Percentiles rank a stretch among this genome's conserved stretches.
These are phyloP conservation scores for Lutjanus campechanus DNA, from an alignment of 2,797 vertebrate genomes.

Conservation along the genomic window DNA sequence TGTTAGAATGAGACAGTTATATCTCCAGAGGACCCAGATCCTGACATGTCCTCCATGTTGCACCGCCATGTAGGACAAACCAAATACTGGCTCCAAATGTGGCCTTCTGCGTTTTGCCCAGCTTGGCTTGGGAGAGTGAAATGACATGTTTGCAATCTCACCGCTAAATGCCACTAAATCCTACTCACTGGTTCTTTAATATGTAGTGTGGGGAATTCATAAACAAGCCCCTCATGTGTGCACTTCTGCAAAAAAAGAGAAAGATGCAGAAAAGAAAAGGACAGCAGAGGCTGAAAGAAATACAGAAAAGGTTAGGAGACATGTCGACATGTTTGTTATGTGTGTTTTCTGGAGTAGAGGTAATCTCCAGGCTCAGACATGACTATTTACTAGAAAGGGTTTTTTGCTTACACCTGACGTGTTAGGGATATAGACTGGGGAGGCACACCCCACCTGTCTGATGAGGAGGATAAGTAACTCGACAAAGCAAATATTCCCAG, in stretches of 20 bases:
- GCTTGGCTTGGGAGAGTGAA: no score
- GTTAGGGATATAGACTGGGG: constrained; percentile 22
- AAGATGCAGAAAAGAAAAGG: neutral
- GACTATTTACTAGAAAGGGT: constrained; percentile 63
- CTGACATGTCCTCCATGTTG: no score
- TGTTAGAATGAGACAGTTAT: no score
- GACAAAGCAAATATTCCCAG: constrained; percentile 22
- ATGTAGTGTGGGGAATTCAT: constrained; percentile 15
- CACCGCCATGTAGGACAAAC: no score
- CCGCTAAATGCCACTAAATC: no score
- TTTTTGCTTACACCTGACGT: constrained; percentile 29
- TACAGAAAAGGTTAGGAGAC: constrained; percentile 33
- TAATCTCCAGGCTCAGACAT: constrained; percentile 72
- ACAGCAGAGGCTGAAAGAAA: constrained; percentile 13
- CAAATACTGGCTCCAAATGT: no score
- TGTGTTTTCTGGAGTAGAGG: constrained; percentile 21
- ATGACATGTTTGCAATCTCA: no score
- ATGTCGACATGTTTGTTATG: constrained; percentile 44
- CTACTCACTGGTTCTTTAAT: neutral
- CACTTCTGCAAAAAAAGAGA: neutral
- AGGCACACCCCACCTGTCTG: constrained; percentile 26
- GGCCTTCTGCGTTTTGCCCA: no score
- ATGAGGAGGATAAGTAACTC: constrained; percentile 27
- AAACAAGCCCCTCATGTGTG: neutral
- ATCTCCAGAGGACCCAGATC: no score